These are phyloP conservation scores for Scelioninae gen. 2 DNA, from an alignment of 2,888 invertebrate genomes.

Conservation along the genomic window DNA sequence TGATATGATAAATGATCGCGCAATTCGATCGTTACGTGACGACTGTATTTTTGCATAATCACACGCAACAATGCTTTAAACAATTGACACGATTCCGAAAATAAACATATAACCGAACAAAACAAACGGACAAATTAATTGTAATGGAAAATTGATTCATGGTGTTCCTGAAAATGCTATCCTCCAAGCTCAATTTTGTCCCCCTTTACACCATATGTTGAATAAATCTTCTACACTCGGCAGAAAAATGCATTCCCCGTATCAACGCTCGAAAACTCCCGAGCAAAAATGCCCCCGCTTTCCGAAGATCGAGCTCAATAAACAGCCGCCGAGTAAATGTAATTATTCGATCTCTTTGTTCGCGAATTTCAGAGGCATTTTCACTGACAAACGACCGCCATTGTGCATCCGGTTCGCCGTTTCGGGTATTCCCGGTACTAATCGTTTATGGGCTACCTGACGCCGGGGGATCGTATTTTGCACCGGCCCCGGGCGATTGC, in stretches of 20 bases:
- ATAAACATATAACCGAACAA: too few species aligned
- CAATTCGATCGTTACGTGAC: slow-evolving; percentile 6
- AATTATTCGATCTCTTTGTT: slow-evolving; percentile 26
- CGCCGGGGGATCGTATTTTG: background rate
- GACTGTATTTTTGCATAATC: slow-evolving; percentile 25
- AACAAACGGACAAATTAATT: too few species aligned
- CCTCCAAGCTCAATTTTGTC: too few species aligned
- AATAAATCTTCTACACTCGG: too few species aligned
- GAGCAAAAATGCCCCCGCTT: slow-evolving; percentile 1
- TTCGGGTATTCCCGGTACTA: background rate
- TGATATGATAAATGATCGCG: slow-evolving; percentile 21
- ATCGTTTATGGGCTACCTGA: too few species aligned
- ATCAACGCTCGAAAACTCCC: background rate
- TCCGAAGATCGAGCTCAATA: background rate
- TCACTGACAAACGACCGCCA: slow-evolving; percentile 70
- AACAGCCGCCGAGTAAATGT: background rate
- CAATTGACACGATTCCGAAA: too few species aligned
- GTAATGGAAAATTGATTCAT: too few species aligned
- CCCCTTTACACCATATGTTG: slow-evolving; percentile 4
- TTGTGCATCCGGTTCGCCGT: slow-evolving; percentile 69
- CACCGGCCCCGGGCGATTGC: background rate
- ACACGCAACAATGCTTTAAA: slow-evolving; percentile 21
- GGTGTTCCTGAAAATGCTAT: too few species aligned
- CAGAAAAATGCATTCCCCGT: too few species aligned
- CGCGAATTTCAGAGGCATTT: slow-evolving; percentile 14